Evolutionary conservation across 2,797 vertebrate species (phyloP).

Genomic region (Sphenodon punctatus): DNA sequence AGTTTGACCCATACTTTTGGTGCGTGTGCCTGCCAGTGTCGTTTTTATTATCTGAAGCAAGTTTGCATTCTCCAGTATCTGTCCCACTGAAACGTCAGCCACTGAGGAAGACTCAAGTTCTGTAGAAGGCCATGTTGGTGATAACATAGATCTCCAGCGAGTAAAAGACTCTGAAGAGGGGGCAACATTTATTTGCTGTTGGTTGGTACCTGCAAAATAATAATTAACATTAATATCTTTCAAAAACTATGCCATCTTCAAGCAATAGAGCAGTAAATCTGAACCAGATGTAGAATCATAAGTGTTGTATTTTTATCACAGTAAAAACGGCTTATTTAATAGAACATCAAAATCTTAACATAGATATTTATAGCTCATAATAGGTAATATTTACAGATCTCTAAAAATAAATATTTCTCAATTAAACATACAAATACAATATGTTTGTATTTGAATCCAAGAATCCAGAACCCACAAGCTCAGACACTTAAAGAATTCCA

Average conservation of each 20-base stretch:
- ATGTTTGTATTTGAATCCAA: no score
- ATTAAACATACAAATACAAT: no score
- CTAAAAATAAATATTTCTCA: no score
- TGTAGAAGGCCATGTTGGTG: slow-evolving; percentile 80
- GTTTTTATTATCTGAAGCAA: slow-evolving; percentile 63
- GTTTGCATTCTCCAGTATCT: slow-evolving; percentile 69
- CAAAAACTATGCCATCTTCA: neutral
- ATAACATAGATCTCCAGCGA: slow-evolving; percentile 71
- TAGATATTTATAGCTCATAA: no score
- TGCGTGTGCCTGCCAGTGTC: slow-evolving; percentile 63
- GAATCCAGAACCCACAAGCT: no score
- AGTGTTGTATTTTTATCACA: no score
- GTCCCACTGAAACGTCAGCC: slow-evolving; percentile 65
- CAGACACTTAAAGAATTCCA: no score
- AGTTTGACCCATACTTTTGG: slow-evolving; percentile 75
- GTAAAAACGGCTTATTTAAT: no score
- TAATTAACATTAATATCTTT: neutral
- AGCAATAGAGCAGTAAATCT: neutral
- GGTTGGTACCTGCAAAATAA: slow-evolving; percentile 63
- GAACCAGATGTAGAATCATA: no score
- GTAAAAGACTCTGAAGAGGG: slow-evolving; percentile 75
- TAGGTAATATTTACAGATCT: no score
- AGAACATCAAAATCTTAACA: no score
- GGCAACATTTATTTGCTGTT: slow-evolving; percentile 58
- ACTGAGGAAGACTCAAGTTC: slow-evolving; percentile 79